These are phyloP conservation scores for Natator depressus DNA, from an alignment of 2,113 vertebrate species.

Conservation along the genomic window DNA sequence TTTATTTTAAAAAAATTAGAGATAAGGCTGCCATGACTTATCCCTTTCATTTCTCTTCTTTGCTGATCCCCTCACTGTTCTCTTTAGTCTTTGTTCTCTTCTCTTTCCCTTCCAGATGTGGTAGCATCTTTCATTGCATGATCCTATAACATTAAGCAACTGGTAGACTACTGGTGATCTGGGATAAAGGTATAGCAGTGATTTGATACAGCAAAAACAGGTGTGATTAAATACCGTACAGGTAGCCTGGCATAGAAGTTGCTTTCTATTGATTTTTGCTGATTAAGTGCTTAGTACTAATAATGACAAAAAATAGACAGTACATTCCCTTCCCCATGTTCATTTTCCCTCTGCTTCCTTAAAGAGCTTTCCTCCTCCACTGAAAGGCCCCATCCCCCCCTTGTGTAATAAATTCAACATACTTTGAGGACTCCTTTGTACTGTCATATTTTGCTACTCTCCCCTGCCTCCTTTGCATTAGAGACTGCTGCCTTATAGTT, in stretches of 20 bases:
- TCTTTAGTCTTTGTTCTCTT: accelerated
- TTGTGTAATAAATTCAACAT: background rate
- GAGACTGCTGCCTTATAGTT: conserved; percentile 85
- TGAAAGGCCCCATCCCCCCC: background rate
- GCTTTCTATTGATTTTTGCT: background rate
- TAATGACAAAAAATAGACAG: background rate
- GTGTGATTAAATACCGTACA: background rate
- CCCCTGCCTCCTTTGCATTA: conserved; percentile 83
- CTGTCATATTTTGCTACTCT: conserved; percentile 87
- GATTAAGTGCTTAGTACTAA: accelerated
- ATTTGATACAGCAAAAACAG: background rate
- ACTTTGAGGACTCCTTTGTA: conserved; percentile 94
- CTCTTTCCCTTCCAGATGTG: background rate
- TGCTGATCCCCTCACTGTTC: background rate
- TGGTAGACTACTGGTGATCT: background rate
- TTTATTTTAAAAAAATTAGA: background rate
- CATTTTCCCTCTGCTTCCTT: background rate
- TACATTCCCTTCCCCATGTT: background rate
- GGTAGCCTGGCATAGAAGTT: background rate
- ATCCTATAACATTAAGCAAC: background rate
- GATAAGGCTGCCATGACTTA: background rate
- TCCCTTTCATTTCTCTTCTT: background rate
- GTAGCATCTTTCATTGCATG: background rate
- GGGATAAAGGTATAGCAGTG: background rate
- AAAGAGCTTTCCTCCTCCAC: background rate